A percentile compares a stretch with the other conserved stretches of the same genome.
These are phyloP conservation scores for Mercenaria mercenaria DNA, from an alignment of 1,140 invertebrate species.

Conservation along the genomic window DNA sequence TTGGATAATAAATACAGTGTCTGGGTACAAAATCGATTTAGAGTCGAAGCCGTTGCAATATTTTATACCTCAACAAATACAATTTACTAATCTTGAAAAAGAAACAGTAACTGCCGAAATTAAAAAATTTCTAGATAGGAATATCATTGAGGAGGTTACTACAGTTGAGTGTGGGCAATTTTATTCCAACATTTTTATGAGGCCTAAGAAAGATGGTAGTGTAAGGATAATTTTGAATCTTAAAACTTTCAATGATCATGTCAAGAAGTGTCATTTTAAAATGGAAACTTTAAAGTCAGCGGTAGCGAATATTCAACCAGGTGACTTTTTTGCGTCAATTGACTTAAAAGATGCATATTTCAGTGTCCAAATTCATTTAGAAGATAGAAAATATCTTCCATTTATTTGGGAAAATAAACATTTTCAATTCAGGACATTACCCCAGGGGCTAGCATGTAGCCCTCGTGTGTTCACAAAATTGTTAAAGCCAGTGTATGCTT, in stretches of 20 bases:
- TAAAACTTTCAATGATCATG: slow-evolving; percentile 9
- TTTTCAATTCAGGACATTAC: slow-evolving; percentile 45
- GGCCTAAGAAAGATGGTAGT: slow-evolving; percentile 24
- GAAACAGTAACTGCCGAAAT: neutral
- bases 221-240: slow-evolving; percentile 19
- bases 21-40: neutral
- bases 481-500: slow-evolving; percentile 43
- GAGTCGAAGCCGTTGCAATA: neutral
- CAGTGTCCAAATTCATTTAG: neutral
- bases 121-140: neutral
- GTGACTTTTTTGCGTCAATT: neutral
- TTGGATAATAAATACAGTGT: slow-evolving; percentile 24
- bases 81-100: neutral
- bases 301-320: neutral
- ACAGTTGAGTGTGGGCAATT: neutral
- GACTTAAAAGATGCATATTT: slow-evolving; percentile 6
- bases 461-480: slow-evolving; percentile 59
- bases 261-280: slow-evolving; percentile 8
- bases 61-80: slow-evolving; percentile 2
- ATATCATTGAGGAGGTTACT: neutral
- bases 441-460: neutral
- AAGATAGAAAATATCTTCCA: neutral
- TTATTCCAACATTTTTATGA: neutral
- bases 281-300: slow-evolving; percentile 24
- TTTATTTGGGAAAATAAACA: slow-evolving; percentile 16